Evolutionary conservation across 53 echinoderm and acorn worm genomes (phyloP).

Genomic region (Arbacia lixula): DNA sequence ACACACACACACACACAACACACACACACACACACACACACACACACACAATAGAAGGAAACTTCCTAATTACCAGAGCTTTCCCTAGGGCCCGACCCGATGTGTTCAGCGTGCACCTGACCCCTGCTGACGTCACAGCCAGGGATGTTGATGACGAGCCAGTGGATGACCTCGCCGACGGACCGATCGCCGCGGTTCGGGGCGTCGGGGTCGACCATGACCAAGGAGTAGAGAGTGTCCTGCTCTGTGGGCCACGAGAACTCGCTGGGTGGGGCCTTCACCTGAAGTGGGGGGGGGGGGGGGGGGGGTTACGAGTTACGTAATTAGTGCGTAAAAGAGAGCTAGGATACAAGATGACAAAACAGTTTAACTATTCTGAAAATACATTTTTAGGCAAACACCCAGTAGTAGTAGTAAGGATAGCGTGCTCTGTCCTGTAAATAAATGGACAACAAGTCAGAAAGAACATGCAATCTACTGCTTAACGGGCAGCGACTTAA

Average conservation of each 20-base stretch:
- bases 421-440: too few species aligned
- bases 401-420: too few species aligned
- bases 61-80: slow-evolving; percentile 58
- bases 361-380: background rate
- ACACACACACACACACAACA: too few species aligned
- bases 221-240: slow-evolving; percentile 66
- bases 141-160: slow-evolving; percentile 78
- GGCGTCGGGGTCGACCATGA: slow-evolving; percentile 86
- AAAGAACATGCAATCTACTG: too few species aligned
- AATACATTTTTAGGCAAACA: too few species aligned
- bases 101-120: slow-evolving; percentile 63
- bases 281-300: slow-evolving; percentile 32
- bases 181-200: slow-evolving; percentile 65
- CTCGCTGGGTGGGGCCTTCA: slow-evolving; percentile 65
- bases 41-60: background rate
- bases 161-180: slow-evolving; percentile 79
- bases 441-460: too few species aligned
- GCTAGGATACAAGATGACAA: background rate
- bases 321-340: too few species aligned
- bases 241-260: slow-evolving; percentile 72
- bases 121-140: slow-evolving; percentile 69
- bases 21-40: background rate
- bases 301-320: too few species aligned
- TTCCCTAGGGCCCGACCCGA: slow-evolving; percentile 79
- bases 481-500: too few species aligned